Evolutionary conservation across 2,888 invertebrate genomes (phyloP).

Genomic region (Syrphus vitripennis): DNA sequence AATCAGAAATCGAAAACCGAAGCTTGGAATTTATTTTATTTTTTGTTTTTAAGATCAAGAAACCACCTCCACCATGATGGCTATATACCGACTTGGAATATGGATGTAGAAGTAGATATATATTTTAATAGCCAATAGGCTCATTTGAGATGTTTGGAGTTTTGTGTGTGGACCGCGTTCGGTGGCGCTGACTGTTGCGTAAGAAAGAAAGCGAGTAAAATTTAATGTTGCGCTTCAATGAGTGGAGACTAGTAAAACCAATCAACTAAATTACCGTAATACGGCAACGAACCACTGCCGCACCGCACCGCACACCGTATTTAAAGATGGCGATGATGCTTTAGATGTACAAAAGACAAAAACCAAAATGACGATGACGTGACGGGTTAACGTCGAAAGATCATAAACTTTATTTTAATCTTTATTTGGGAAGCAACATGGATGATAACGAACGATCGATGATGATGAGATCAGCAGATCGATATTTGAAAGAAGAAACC

Average conservation of each 20-base stretch:
- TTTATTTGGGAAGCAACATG: conserved; percentile 18
- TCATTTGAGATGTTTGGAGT: conserved; percentile 30
- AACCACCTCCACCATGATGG: conserved; percentile 49
- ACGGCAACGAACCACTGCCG: conserved; percentile 23
- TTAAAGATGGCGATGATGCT: conserved; percentile 13
- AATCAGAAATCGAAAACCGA: conserved; percentile 67
- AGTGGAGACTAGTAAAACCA: conserved; percentile 69
- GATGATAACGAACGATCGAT: not conserved
- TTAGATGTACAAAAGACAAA: conserved; percentile 19
- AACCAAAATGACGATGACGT: not conserved
- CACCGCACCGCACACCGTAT: not conserved
- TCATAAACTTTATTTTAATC: conserved; percentile 43
- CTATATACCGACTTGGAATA: conserved; percentile 10
- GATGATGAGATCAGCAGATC: not conserved
- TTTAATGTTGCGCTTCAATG: conserved; percentile 71
- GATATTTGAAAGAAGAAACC: conserved; percentile 13
- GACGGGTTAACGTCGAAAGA: conserved; percentile 16
- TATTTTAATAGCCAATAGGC: conserved; percentile 44
- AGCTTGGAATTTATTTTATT: conserved; percentile 10
- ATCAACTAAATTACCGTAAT: conserved; percentile 69
- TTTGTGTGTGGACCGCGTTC: conserved; percentile 53
- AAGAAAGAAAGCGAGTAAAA: conserved; percentile 69
- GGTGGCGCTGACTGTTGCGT: conserved; percentile 56
- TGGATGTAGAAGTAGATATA: conserved; percentile 6
- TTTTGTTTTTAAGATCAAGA: conserved; percentile 27